Base-by-base conservation (phyloP, 2,113 vertebrate genomes). In the Progne subis region DNA sequence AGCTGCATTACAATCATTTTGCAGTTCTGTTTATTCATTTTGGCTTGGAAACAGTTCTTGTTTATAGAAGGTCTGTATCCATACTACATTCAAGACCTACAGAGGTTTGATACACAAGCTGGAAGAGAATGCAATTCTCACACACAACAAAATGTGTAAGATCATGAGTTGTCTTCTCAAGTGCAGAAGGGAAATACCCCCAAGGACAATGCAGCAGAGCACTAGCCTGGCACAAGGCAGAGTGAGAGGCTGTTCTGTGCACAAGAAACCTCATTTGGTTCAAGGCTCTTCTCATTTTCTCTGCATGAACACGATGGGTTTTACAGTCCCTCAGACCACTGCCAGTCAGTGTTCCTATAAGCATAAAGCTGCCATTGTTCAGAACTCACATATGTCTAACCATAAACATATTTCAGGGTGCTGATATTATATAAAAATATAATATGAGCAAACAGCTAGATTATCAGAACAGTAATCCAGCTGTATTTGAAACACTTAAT, bases 301-400 rank as follows among this genome's bases (percentile, higher is more conserved):
- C 26, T 13, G 2, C 13, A 32, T 20, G 24, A 56, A 32, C 12
- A 57, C 0, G 2, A 28, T 1, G 1, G 9, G 12, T 46, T 84
- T 63, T 80, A 50, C 28, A 43, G 9, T 8, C 9, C 6, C 32
- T 64, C 15, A 70, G 24, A 81, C 8, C 41, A 65, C 32, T 25
- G 25, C 13, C 39, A 89, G 14, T 1, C 12, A 67, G 31, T 8
- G 18, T 13, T 71, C 34, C 43, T 20, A 11, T 12, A 59, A 68
- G 19, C 17, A 12, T 25, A 39, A 74, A 31, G 24, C 3, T 57
- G 7, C 14, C 4, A 3, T 53, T 74, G 29, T 39, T 31, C 57
- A 68, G 25, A 90, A 60, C 10, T 57, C 13, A n/a, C 2, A 39
- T 23, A 5, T 61, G 32, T 5, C 32, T 46, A 37, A 65, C 12